Evolutionary conservation across 1,140 invertebrate genomes (phyloP), one percentile per base, ranked within the genome.

Genomic region (Neodiprion pinetum): DNA sequence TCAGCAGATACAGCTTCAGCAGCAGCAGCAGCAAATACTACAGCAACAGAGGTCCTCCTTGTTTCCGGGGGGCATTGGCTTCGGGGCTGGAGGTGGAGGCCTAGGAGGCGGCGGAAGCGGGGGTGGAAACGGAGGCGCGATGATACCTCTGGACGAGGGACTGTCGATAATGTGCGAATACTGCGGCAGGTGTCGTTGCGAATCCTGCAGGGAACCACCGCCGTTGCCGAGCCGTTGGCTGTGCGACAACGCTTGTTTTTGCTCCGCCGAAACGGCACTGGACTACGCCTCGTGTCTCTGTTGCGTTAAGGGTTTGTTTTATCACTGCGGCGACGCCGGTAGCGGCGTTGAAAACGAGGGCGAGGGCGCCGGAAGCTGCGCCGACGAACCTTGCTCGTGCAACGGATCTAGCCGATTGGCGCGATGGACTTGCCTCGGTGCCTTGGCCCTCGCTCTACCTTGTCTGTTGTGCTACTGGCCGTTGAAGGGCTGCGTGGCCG

Each of bases 401-500:
- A 92, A 91, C 48, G 93, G 94, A 0, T 91, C 93, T 74, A 87
- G 92, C 28, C 90, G 92, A 78, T 89, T 90, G 17, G 91, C 93
- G 76, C 90, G 96, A 71, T 97, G 96, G 96, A 93, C 93, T 74
- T 97, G 96, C 86, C 91, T 98, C 80, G 93, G 92, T 23, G 92
- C 94, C 23, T 90, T 97, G 77, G 91, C 95, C 50, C 86, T 96
- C 78, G 90, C 93, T 77, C 90, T 98, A 86, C 97, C 97, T 76
- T 98, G 96, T 88, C 90, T 98, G 75, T 93, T 94, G 86, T 94
- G 95, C 84, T 98, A 98, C 88, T 97, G 96, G 95, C 97, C 97
- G 72, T 91, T 97, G 84, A 92, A 93, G 82, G 95, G 93, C 47
- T 94, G 93, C 85, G 92, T 96, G 77, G 91, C 92, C 74, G 88